phyloP scores from a whole-genome alignment of 2,888 invertebrate species.

The Ochropacha duplaris region DNA sequence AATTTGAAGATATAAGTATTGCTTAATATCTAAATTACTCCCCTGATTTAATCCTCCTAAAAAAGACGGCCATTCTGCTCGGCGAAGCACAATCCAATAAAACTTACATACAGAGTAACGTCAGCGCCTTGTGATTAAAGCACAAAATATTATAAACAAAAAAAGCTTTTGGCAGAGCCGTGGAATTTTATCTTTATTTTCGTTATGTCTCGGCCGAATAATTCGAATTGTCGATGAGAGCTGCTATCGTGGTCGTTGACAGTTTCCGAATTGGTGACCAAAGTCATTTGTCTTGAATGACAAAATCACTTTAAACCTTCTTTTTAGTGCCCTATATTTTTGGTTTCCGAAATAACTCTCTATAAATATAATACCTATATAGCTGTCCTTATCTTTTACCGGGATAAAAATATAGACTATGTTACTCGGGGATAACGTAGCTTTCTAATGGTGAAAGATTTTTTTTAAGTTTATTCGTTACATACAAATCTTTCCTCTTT shows the following conservation, averaged over 20 bases:
- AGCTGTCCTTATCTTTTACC: background rate
- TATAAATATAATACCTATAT: no score
- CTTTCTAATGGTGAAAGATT: no score
- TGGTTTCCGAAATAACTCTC: background rate
- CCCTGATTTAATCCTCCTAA: background rate
- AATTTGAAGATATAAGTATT: no score
- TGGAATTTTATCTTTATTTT: conserved; percentile 55
- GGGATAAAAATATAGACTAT: no score
- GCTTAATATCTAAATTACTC: no score
- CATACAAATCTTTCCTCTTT: no score
- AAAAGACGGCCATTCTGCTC: background rate
- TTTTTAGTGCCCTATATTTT: background rate
- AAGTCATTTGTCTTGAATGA: conserved; percentile 10
- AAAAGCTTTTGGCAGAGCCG: conserved; percentile 39
- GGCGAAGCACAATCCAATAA: background rate
- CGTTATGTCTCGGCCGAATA: conserved; percentile 33
- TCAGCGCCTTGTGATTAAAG: background rate
- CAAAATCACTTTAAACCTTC: background rate
- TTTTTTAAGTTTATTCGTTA: no score
- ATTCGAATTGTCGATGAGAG: conserved; percentile 35
- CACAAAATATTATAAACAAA: conserved; percentile 42
- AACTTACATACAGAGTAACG: background rate
- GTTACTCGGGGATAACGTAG: no score
- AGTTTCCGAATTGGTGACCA: conserved; percentile 23
- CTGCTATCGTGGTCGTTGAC: conserved; percentile 30